These are phyloP conservation scores for Acanthornis magna DNA, from an alignment of 2,797 vertebrate species.

Conservation along the genomic window DNA sequence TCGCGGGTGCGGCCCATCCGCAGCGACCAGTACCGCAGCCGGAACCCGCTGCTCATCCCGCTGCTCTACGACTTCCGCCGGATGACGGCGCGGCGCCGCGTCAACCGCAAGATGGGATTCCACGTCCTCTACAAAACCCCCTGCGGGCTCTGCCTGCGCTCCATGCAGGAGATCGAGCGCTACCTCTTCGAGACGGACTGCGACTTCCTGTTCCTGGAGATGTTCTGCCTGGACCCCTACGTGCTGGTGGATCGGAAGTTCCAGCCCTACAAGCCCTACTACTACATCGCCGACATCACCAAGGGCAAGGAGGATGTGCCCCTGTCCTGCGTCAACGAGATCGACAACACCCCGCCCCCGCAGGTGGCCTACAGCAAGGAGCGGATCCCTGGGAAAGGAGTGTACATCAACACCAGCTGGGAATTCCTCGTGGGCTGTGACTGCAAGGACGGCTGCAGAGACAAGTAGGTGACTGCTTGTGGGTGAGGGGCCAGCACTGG, in stretches of 20 bases:
- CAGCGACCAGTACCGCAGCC: conserved; percentile 81
- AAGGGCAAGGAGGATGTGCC: conserved; percentile 91
- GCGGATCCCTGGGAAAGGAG: conserved; percentile 91
- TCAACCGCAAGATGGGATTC: conserved; percentile 98
- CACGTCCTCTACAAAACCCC: conserved; percentile 97
- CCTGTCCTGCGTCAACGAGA: conserved; percentile 96
- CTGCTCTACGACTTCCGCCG: conserved; percentile 94
- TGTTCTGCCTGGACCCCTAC: conserved; percentile 98
- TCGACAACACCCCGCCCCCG: conserved; percentile 88
- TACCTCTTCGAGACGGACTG: conserved; percentile 93
- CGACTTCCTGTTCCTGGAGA: conserved; percentile 95
- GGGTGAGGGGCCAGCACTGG: accelerated
- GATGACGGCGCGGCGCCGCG: conserved; percentile 90
- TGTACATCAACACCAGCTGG: conserved; percentile 90
- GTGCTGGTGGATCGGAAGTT: conserved; percentile 95
- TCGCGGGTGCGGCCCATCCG: conserved; percentile 81
- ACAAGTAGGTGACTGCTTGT: conserved; percentile 83
- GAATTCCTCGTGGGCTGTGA: conserved; percentile 97
- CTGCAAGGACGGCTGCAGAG: conserved; percentile 91
- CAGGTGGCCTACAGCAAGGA: conserved; percentile 97
- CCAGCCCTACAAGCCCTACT: conserved; percentile 91
- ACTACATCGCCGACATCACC: conserved; percentile 94
- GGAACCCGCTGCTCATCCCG: conserved; percentile 92
- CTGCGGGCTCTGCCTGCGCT: conserved; percentile 92
- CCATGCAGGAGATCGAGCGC: conserved; percentile 92